Percentiles rank a stretch among this genome's conserved stretches.
These are phyloP conservation scores for Lepidochrysops patricia DNA, from an alignment of 2,888 invertebrate genomes.

Conservation along the genomic window DNA sequence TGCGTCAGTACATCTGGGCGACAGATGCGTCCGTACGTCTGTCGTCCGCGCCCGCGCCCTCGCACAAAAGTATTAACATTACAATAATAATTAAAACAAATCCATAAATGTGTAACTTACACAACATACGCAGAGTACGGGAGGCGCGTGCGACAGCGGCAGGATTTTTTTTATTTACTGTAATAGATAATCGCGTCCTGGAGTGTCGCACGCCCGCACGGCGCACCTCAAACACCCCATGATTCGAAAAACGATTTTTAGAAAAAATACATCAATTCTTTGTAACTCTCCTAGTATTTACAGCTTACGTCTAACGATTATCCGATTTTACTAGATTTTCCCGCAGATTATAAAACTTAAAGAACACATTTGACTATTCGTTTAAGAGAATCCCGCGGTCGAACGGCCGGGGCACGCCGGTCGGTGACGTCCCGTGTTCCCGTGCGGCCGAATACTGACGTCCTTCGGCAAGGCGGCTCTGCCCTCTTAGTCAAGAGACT, in stretches of 20 bases:
- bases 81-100: neutral
- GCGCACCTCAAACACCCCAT: conserved; percentile 36
- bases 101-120: neutral
- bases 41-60: no score
- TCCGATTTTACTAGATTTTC: conserved; percentile 8
- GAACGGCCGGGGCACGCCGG: neutral
- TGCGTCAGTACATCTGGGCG: neutral
- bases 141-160: neutral
- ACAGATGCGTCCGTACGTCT: neutral
- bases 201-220: neutral
- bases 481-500: no score
- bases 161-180: neutral
- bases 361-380: conserved; percentile 47
- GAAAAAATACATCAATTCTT: conserved; percentile 39
- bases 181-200: neutral
- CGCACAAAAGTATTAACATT: neutral
- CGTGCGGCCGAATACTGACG: neutral
- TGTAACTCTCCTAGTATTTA: conserved; percentile 33
- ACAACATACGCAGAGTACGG: neutral
- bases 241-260: conserved; percentile 35
- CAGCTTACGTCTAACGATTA: conserved; percentile 35
- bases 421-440: neutral
- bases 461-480: no score
- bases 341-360: conserved; percentile 22
- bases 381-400: conserved; percentile 1